phyloP scores from a whole-genome alignment of 1,140 invertebrate genomes.

The Drosophila kepulauana region DNA sequence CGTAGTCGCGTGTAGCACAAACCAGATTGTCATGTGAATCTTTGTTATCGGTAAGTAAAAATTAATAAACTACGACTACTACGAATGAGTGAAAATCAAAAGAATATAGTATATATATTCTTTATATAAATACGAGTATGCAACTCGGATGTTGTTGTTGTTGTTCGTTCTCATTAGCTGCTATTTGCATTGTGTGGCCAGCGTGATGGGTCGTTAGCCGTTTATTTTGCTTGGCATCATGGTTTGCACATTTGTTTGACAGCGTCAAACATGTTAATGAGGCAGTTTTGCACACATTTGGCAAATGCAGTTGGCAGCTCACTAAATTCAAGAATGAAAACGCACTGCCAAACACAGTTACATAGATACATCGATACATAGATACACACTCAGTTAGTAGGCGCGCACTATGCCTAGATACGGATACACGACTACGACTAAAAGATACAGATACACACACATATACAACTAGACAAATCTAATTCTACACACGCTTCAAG shows the following conservation, averaged over 20 bases:
- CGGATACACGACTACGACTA: background rate
- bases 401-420: slow-evolving; percentile 1
- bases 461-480: slow-evolving; percentile 31
- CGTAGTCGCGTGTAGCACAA: slow-evolving; percentile 53
- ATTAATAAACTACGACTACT: slow-evolving; percentile 18
- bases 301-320: slow-evolving; percentile 24
- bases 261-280: slow-evolving; percentile 43
- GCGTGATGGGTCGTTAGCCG: slow-evolving; percentile 34
- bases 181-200: slow-evolving; percentile 24
- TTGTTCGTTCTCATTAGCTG: slow-evolving; percentile 33
- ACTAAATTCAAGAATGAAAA: slow-evolving; percentile 49
- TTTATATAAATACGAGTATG: slow-evolving; percentile 6
- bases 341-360: slow-evolving; percentile 17
- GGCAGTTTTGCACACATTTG: slow-evolving; percentile 37
- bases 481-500: slow-evolving; percentile 24
- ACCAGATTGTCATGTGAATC: slow-evolving; percentile 71
- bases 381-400: background rate
- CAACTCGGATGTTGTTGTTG: background rate
- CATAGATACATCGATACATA: slow-evolving; percentile 15
- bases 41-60: slow-evolving; percentile 38
- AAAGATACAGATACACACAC: slow-evolving; percentile 7
- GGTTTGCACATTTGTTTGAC: slow-evolving; percentile 12
- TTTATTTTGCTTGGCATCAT: slow-evolving; percentile 4
- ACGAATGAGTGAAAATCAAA: slow-evolving; percentile 9
- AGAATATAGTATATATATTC: slow-evolving; percentile 10